Evolutionary conservation across 1,140 invertebrate species (phyloP), one percentile per base, ranked within the genome.

Genomic region (Lethrus apterus): DNA sequence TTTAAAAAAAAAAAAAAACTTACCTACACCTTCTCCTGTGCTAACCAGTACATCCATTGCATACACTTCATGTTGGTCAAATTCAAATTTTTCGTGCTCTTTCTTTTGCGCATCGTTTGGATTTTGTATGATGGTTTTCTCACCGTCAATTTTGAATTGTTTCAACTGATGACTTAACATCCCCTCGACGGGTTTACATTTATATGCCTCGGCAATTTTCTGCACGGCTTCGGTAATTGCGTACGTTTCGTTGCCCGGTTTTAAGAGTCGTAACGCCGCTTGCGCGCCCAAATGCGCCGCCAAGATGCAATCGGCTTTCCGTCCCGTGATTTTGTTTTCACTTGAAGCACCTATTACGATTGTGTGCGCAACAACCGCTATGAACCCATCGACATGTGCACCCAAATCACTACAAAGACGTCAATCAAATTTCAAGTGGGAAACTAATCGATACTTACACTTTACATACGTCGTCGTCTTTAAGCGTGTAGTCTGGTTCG

Each of bases 111-210:
- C 87, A 65, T 99, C 96, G 59, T 85, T 93, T 3, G 97, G 96
- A 72, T 98, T 96, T 69, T 95, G 91, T 60, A 98, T 98, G 52
- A 99, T 97, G 11, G 93, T 94, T 73, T 99, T 99, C 57, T 98
- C 94, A 15, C 95, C 96, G 72, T 99, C 93, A 66, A 98, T 96
- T 68, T 90, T 87, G 68, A 92, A 90, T 67, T 95, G 91, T 63
- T 94, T 93, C 34, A 99, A 71, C 65, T 98, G 92, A 70, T 99
- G 94, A 56, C 94, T 98, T 18, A 99, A 73, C 94, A 99, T 98
- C 42, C 96, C 93, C 72, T 99, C 95, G 44, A 99, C 84, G 15
- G 96, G 94, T 71, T 97, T 99, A 69, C 94, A 98, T 56, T 93
- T 89, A 70, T 80, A 99, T 18, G 83, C 78, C 58, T 91, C 85